Conservation (phyloP, 2,113 vertebrate species). For the Bambusicola thoracicus region DNA sequence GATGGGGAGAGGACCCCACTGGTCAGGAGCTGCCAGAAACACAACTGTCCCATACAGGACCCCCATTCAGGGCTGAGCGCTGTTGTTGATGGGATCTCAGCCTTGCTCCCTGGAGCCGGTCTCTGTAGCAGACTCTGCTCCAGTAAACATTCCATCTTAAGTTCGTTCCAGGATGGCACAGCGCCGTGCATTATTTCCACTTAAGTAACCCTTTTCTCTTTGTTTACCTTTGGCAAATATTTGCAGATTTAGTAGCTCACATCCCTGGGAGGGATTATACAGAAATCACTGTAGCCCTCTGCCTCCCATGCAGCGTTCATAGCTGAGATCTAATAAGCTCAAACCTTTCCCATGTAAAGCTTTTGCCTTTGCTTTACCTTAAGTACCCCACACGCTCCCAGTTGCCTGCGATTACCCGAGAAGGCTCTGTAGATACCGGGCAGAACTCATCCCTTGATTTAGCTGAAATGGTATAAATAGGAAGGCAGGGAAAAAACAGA, state of each 20-base stretch:
- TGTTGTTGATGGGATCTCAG: background rate
- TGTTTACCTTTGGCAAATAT: slow-evolving; percentile 42
- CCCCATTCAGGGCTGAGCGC: background rate
- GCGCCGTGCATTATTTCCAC: background rate
- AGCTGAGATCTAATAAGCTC: background rate
- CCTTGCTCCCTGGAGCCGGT: background rate
- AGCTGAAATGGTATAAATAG: background rate
- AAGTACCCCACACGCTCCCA: rapidly evolving
- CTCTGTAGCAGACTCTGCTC: background rate
- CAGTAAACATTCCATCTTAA: background rate
- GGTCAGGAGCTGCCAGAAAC: background rate
- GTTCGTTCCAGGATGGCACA: background rate
- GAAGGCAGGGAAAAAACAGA: background rate
- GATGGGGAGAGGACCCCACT: background rate
- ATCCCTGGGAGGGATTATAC: background rate
- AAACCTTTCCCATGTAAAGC: background rate
- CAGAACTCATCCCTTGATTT: slow-evolving; percentile 2
- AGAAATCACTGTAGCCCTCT: background rate
- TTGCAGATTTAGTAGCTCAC: slow-evolving; percentile 9
- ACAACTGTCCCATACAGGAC: background rate
- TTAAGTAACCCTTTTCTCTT: background rate
- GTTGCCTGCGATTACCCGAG: background rate
- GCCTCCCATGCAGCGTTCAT: background rate
- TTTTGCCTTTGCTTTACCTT: background rate
- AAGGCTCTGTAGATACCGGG: background rate